Evolutionary conservation across 2,113 vertebrate genomes (phyloP).

Genomic region (Coreoperca whiteheadi): DNA sequence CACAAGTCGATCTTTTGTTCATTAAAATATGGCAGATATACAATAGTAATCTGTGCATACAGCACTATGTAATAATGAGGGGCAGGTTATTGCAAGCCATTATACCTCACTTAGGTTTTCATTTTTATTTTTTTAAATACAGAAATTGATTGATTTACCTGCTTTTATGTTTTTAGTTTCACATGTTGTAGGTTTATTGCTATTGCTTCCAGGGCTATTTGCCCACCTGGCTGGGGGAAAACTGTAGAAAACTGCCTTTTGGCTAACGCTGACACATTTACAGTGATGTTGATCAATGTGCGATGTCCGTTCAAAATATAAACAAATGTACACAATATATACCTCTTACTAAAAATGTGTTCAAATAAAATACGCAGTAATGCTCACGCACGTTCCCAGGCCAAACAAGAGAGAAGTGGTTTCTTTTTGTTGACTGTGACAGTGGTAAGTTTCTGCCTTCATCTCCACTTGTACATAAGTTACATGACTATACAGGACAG

Average conservation of each 20-base stretch:
- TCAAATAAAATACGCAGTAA: neutral
- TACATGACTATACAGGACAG: constrained; percentile 2
- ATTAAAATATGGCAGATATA: neutral
- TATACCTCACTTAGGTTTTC: neutral
- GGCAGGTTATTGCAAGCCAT: neutral
- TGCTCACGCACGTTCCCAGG: neutral
- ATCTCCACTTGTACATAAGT: constrained; percentile 2
- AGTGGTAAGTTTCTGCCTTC: neutral
- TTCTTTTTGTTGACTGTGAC: neutral
- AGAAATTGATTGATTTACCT: neutral
- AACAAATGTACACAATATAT: neutral
- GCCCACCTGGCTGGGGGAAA: neutral
- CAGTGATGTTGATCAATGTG: neutral
- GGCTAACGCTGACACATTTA: neutral
- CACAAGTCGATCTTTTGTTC: neutral
- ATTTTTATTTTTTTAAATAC: neutral
- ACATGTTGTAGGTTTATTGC: neutral
- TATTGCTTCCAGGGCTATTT: neutral
- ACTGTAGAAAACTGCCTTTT: neutral
- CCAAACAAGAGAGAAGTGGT: constrained; percentile 46
- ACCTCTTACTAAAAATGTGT: neutral
- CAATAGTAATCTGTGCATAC: neutral
- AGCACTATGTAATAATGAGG: neutral
- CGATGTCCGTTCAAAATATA: neutral
- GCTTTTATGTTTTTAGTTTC: neutral